These are phyloP conservation scores for Desoria tigrina DNA, from an alignment of 2,888 invertebrate genomes.

Conservation along the genomic window DNA sequence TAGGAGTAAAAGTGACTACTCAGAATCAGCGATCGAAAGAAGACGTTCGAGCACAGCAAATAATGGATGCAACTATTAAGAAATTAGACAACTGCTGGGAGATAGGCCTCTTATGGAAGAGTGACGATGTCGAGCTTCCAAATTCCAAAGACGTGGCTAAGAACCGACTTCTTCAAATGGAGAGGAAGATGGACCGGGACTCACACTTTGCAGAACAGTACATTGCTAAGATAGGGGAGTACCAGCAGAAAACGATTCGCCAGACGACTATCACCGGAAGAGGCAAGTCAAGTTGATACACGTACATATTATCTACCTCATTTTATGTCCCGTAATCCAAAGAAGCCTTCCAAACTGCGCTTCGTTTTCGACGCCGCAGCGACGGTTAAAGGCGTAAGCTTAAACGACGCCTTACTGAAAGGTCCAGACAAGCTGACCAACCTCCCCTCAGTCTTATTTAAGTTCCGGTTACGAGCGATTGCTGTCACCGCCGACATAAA, in stretches of 20 bases:
- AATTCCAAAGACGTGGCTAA: conserved; percentile 16
- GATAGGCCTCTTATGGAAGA: conserved; percentile 31
- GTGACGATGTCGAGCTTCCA: conserved; percentile 12
- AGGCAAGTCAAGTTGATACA: neutral
- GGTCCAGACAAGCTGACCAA: too few relatives aligned
- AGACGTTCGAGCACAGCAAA: neutral
- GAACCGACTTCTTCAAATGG: conserved; percentile 11
- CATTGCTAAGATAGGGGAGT: conserved; percentile 17
- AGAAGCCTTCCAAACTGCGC: conserved; percentile 44
- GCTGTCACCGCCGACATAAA: too few relatives aligned
- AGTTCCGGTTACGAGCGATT: too few relatives aligned
- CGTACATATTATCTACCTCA: conserved; percentile 43
- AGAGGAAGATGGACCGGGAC: conserved; percentile 27
- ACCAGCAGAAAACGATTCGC: conserved; percentile 20
- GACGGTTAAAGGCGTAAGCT: conserved; percentile 8
- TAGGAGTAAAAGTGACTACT: neutral
- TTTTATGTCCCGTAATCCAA: conserved; percentile 36
- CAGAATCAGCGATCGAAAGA: neutral
- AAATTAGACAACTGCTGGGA: neutral
- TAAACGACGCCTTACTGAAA: too few relatives aligned
- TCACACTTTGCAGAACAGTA: conserved; percentile 10
- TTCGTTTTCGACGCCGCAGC: conserved; percentile 46
- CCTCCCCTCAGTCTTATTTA: too few relatives aligned
- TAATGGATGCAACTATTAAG: neutral
- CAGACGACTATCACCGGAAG: neutral